Base-by-base conservation (phyloP, 2,797 vertebrate genomes). In the Falco columbarius region DNA sequence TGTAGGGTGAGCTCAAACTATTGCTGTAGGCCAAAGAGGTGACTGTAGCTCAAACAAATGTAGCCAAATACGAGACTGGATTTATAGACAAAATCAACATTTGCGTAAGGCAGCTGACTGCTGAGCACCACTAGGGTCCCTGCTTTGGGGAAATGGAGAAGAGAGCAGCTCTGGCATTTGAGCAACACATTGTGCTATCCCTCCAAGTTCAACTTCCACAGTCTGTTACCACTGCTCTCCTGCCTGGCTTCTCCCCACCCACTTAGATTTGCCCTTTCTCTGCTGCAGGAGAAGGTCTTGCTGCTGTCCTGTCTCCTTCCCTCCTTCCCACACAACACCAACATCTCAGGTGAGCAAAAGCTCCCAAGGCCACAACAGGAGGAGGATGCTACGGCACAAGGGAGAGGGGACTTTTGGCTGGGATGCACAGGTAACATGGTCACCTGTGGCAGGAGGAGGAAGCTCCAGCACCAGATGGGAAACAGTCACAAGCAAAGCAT, bases 291-390 rank as follows among this genome's bases (percentile, higher is more conserved):
- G 30, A 52, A 67, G 18, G 26, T 17, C 7, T 66, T 56, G 13
- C 7, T 14, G 12, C 32, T 47, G 24, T 10, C 52, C 29, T 54
- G 34, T 55, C 23, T 9, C 11, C 27, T 46, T 63, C 14, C 7
- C 14, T 65, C 32, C 14, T 14, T 77, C 40, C 72, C 58, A 56
- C 40, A 56, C 14, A 71, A 26, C 73, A 83, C 7, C 24, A 59
- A 9, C 15, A 40, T 3, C 7, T 49, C 67, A 36, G 56, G 23
- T 47, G 56, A 70, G 58, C 29, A 77, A 79, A 92, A 67, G 7
- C 12, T 81, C 38, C 24, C 0, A 0, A 51, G 29, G 22, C 1
- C 2, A 0, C 12, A 46, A 30, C 27, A 82, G 29, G 36, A 67
- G 14, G 26, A 62, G 58, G 14, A 40, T 6, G 11, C 9, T 55